Percentiles rank a stretch among this genome's conserved stretches.
phyloP scores from a whole-genome alignment of 2,113 vertebrate species.

The Hyperopisus bebe region DNA sequence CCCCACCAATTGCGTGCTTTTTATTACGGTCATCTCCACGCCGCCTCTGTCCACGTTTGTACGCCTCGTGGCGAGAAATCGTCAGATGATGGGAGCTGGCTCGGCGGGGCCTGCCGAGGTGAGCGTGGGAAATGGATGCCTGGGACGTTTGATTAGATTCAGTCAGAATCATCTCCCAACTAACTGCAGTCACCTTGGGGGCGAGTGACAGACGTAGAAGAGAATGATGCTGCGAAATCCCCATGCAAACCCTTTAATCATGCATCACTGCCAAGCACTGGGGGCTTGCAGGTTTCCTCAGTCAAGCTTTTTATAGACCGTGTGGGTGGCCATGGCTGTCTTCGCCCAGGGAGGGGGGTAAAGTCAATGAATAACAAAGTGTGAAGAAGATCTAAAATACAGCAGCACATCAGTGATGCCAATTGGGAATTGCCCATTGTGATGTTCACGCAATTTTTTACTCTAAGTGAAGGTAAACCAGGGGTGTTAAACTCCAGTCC shows the following conservation, averaged over 20 bases:
- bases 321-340: neutral
- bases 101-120: neutral
- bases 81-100: neutral
- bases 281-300: neutral
- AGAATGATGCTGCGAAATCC: neutral
- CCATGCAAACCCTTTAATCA: neutral
- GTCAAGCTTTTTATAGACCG: neutral
- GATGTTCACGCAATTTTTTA: too few relatives aligned
- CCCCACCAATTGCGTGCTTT: neutral
- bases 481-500: too few relatives aligned
- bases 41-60: neutral
- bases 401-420: neutral
- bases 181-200: neutral
- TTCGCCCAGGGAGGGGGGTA: neutral
- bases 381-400: neutral
- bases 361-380: neutral
- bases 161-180: neutral
- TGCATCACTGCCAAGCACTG: neutral
- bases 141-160: neutral
- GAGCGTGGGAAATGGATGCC: too few relatives aligned
- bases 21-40: constrained; percentile 8
- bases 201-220: neutral
- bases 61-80: neutral
- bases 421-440: neutral
- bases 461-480: neutral